Evolutionary conservation across 1,140 invertebrate genomes (phyloP).

Genomic region (Drosophila simulans): DNA sequence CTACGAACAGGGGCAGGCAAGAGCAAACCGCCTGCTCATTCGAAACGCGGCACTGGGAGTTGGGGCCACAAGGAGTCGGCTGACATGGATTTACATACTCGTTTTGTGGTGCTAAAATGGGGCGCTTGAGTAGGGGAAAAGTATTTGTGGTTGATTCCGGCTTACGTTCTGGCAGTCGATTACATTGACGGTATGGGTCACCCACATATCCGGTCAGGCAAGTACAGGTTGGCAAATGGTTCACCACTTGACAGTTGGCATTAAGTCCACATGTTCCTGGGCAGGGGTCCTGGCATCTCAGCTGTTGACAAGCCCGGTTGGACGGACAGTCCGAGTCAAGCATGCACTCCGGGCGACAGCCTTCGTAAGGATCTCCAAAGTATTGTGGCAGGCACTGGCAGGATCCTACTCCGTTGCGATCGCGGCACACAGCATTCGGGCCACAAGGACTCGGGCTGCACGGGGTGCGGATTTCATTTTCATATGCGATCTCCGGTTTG

Average conservation of each 20-base stretch:
- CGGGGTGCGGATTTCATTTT: slow-evolving; percentile 84
- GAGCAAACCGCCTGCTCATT: slow-evolving; percentile 88
- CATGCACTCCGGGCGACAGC: slow-evolving; percentile 89
- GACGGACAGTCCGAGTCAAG: slow-evolving; percentile 89
- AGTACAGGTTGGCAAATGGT: slow-evolving; percentile 89
- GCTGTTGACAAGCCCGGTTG: slow-evolving; percentile 88
- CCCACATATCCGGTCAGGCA: slow-evolving; percentile 89
- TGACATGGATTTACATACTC: slow-evolving; percentile 86
- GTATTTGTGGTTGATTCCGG: not conserved
- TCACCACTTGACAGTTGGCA: slow-evolving; percentile 90
- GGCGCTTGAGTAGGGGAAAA: slow-evolving; percentile 23
- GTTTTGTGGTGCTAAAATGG: slow-evolving; percentile 78
- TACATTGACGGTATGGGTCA: slow-evolving; percentile 88
- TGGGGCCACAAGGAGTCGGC: slow-evolving; percentile 88
- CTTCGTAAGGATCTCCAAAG: slow-evolving; percentile 91
- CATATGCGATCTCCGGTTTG: slow-evolving; percentile 82
- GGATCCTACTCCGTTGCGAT: slow-evolving; percentile 88
- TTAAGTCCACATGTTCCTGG: slow-evolving; percentile 90
- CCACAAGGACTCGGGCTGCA: slow-evolving; percentile 90
- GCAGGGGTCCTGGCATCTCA: slow-evolving; percentile 90
- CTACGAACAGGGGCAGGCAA: slow-evolving; percentile 87
- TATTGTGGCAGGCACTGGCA: slow-evolving; percentile 90
- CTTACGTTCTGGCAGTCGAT: slow-evolving; percentile 79
- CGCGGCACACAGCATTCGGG: slow-evolving; percentile 89
- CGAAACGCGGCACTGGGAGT: slow-evolving; percentile 87